A percentile compares a stretch with the other conserved stretches of the same genome.
phyloP scores from a whole-genome alignment of 2,113 vertebrate genomes.

The Callipepla californica region DNA sequence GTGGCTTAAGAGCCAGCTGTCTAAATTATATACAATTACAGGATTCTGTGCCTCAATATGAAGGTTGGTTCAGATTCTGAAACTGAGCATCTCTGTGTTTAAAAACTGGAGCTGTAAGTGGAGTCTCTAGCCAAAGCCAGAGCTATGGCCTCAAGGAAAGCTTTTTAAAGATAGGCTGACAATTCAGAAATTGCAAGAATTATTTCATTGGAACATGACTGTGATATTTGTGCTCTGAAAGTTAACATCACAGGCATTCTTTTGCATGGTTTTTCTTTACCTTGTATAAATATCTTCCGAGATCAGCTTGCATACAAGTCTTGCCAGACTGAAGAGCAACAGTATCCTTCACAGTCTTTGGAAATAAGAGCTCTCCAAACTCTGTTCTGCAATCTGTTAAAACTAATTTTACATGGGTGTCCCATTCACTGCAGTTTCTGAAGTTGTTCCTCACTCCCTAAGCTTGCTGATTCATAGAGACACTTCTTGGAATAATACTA shows the following conservation, averaged over 20 bases:
- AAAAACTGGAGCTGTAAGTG: background rate
- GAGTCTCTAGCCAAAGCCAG: background rate
- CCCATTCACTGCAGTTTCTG: background rate
- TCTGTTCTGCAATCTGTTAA: background rate
- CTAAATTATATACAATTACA: background rate
- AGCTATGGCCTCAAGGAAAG: background rate
- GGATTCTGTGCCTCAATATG: background rate
- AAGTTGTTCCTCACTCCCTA: background rate
- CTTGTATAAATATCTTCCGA: background rate
- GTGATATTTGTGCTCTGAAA: background rate
- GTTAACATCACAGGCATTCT: background rate
- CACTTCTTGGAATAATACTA: background rate
- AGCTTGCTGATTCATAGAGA: background rate
- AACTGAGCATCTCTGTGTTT: background rate
- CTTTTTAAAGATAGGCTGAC: background rate
- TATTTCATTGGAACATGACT: background rate
- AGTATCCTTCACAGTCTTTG: background rate
- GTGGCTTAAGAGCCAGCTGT: background rate
- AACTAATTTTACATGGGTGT: background rate
- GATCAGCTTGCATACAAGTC: background rate
- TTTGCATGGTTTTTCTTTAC: accelerated
- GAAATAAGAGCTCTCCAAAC: background rate
- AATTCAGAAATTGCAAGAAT: background rate
- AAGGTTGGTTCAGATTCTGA: background rate
- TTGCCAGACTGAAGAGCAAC: background rate